phyloP scores from a whole-genome alignment of 2,888 invertebrate species.

The Drosophila emarginata region DNA sequence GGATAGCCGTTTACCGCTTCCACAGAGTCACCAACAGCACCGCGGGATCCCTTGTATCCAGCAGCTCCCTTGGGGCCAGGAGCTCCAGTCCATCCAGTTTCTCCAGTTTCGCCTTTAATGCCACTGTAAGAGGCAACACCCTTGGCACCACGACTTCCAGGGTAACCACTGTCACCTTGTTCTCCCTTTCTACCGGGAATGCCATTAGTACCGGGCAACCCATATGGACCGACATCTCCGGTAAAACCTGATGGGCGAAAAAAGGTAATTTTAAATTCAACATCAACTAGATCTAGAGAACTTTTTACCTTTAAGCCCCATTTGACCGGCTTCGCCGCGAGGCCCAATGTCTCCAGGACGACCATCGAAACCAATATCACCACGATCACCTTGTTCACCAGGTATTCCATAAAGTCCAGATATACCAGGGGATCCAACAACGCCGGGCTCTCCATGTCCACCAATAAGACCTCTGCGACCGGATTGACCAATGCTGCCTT shows the following conservation, averaged over 20 bases:
- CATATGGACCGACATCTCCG: constrained; percentile 75
- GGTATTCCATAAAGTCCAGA: constrained; percentile 75
- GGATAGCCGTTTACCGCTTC: constrained; percentile 82
- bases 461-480: constrained; percentile 83
- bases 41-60: constrained; percentile 84
- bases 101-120: constrained; percentile 85
- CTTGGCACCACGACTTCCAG: constrained; percentile 73
- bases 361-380: constrained; percentile 85
- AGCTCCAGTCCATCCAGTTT: constrained; percentile 83
- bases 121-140: constrained; percentile 87
- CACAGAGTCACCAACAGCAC: constrained; percentile 85
- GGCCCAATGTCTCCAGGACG: constrained; percentile 74
- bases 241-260: constrained; percentile 54
- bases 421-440: constrained; percentile 62
- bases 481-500: constrained; percentile 83
- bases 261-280: neutral
- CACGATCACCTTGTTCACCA: constrained; percentile 83
- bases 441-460: constrained; percentile 79
- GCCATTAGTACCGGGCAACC: constrained; percentile 72
- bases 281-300: neutral
- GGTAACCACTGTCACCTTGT: constrained; percentile 68
- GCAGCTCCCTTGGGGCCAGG: constrained; percentile 77
- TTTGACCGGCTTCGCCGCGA: constrained; percentile 81
- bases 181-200: constrained; percentile 76
- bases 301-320: constrained; percentile 77